phyloP scores from a whole-genome alignment of 2,113 vertebrate genomes.

The Machaerirhynchus nigripectus region DNA sequence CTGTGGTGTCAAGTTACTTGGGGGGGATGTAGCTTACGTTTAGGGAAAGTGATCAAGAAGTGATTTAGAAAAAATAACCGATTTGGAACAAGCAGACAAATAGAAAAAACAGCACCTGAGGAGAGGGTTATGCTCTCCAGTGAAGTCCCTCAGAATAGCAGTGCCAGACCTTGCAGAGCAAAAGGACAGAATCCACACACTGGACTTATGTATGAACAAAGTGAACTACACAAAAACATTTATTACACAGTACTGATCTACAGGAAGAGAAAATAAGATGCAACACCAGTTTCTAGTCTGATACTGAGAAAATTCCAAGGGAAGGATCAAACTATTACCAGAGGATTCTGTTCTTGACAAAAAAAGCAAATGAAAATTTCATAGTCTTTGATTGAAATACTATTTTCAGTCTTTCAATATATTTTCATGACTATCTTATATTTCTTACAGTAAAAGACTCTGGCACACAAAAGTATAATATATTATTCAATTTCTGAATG shows the following conservation, averaged over 20 bases:
- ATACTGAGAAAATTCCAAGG: background rate
- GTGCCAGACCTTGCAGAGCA: background rate
- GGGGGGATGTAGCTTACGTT: background rate
- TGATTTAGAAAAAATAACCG: accelerated
- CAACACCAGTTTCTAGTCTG: background rate
- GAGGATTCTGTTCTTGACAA: background rate
- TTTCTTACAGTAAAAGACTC: background rate
- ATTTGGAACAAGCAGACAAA: background rate
- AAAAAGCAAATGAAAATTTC: background rate
- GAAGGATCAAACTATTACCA: background rate
- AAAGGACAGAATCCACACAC: background rate
- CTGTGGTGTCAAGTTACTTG: background rate
- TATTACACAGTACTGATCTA: background rate
- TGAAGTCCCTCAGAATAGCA: background rate
- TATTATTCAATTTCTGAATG: background rate
- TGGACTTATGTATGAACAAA: background rate
- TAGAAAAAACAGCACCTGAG: background rate
- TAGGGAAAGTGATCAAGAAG: background rate
- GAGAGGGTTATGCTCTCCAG: background rate
- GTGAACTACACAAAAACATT: background rate
- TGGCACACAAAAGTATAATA: background rate
- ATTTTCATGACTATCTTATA: background rate
- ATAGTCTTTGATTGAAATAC: background rate
- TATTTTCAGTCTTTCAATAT: background rate
- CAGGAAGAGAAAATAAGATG: background rate